phyloP scores from a whole-genome alignment of 2,113 vertebrate genomes.

The Rhadina sibilatrix region DNA sequence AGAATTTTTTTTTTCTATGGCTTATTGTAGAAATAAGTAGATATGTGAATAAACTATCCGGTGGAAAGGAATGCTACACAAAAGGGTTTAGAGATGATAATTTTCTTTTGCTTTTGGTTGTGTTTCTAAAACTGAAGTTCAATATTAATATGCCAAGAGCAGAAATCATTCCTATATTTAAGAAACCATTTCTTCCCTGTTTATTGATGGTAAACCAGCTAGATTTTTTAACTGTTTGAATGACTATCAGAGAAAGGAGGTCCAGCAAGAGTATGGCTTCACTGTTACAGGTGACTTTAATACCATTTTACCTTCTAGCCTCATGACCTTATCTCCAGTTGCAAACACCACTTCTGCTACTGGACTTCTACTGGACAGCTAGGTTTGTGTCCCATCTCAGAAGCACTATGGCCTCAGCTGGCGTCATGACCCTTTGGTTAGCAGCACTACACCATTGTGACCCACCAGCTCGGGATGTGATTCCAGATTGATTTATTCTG shows the following conservation, averaged over 20 bases:
- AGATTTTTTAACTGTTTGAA: neutral
- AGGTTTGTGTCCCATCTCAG: neutral
- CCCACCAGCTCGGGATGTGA: neutral
- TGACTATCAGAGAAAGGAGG: neutral
- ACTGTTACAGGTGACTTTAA: neutral
- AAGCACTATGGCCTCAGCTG: neutral
- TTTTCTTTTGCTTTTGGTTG: neutral
- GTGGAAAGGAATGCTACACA: slow-evolving; percentile 12
- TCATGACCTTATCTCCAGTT: neutral
- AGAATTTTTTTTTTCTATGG: slow-evolving; percentile 39
- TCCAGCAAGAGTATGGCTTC: neutral
- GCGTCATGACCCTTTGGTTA: neutral
- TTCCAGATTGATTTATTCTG: neutral
- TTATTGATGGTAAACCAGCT: neutral
- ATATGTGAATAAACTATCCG: slow-evolving; percentile 46
- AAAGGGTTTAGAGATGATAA: neutral
- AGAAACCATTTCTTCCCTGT: neutral
- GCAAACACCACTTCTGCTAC: neutral
- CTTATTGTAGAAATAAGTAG: slow-evolving; percentile 56
- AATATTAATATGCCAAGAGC: neutral
- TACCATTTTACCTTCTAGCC: neutral
- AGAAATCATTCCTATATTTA: neutral
- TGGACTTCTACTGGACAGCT: neutral
- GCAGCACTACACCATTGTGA: neutral
- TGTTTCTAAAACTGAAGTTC: neutral